Evolutionary conservation across 2,797 vertebrate species (phyloP).

Genomic region (Gorsachius magnificus): DNA sequence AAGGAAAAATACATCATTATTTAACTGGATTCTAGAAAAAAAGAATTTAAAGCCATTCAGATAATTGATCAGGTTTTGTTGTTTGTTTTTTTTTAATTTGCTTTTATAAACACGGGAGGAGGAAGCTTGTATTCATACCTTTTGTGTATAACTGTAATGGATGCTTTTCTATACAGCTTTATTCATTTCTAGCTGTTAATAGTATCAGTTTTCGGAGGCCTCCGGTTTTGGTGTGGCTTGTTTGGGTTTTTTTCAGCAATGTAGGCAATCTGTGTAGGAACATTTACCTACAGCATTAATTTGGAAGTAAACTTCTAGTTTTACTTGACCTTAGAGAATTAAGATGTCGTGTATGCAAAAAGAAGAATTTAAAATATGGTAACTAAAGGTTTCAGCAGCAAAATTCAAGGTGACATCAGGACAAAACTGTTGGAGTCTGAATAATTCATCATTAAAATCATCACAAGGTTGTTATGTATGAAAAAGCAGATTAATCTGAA

Average conservation of each 20-base stretch:
- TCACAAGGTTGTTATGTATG: background rate
- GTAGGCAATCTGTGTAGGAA: background rate
- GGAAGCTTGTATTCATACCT: background rate
- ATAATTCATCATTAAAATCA: background rate
- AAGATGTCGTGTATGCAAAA: background rate
- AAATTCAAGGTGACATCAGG: background rate
- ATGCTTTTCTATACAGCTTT: background rate
- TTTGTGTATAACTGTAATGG: background rate
- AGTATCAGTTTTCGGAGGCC: background rate
- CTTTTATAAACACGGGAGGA: background rate
- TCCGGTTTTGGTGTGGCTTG: background rate
- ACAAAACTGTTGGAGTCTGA: background rate
- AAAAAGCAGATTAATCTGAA: background rate
- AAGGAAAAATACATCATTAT: background rate
- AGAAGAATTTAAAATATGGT: background rate
- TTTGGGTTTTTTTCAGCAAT: background rate
- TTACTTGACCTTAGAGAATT: background rate
- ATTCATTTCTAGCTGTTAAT: background rate
- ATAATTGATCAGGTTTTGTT: fast-evolving
- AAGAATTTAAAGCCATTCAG: background rate
- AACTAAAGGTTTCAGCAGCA: background rate
- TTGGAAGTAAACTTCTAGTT: background rate
- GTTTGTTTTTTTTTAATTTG: background rate
- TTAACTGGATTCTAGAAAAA: background rate
- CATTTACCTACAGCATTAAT: background rate